Base-by-base conservation (phyloP, 2,113 vertebrate genomes). In the Phalacrocorax pelagicus region DNA sequence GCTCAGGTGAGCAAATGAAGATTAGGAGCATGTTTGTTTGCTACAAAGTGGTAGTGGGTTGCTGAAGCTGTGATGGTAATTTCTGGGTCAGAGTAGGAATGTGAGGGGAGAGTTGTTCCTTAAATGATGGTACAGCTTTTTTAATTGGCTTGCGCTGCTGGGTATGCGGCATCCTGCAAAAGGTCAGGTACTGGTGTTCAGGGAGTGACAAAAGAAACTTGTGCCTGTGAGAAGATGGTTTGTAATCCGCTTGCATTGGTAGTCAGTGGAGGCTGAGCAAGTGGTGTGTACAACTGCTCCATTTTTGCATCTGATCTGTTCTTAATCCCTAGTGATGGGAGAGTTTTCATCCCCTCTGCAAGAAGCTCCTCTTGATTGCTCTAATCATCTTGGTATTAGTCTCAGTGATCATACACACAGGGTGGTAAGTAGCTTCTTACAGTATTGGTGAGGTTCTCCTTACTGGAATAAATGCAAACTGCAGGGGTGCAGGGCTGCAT, bases 361-460 rank as follows among this genome's bases (percentile, higher is more conserved):
- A 75, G 94, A 73, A 94, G 87, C 92, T 93, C 42, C 22, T 24
- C 72, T 90, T 96, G 96, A 94, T 95, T 93, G 79, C 81, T 92
- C 62, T 95, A 95, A 96, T 96, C 90, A 80, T 71, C 75, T 81
- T 70, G 72, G 75, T 81, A 66, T 96, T 96, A 96, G n/a, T 80
- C 67, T 79, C 59, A 34, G 85, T 0, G 27, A 72, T 93, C 62
- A n/a, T 88, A 51, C 42, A 40, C 0, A 1, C 46, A 86, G 88
- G 36, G 58, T 0, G 2, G 12, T 93, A 93, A 96, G 94, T 75
- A 90, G 90, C 79, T 96, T 59, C 86, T 91, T 80, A 22, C n/a
- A 81, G 44, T 80, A n/a, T 63, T 3, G 2, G 30, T 1, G 11
- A 90, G 34, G 44, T 24, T 81, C 63, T 42, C 59, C 47, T 81